Base-by-base conservation (phyloP, 2,113 vertebrate genomes). In the Rhynchomys soricoides region DNA sequence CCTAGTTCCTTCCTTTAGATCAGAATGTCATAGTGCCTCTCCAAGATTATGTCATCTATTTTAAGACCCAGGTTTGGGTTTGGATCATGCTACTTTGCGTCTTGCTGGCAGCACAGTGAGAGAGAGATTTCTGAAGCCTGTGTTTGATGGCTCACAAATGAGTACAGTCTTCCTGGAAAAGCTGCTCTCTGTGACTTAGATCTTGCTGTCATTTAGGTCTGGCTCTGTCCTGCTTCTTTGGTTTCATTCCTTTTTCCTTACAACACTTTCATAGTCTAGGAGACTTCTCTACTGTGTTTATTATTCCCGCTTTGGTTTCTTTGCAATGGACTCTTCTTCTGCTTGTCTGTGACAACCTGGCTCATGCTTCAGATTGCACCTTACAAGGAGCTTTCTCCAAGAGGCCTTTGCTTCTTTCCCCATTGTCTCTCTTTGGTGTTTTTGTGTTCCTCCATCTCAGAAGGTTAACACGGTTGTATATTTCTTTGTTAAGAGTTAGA, bases 1-100 rank as follows among this genome's bases (percentile, higher is more conserved):
- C 2, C 29, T 86, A 1, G 48, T 91, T 29, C 95, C 34, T 78
- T 95, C 57, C 66, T 62, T 96, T 48, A 37, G 22, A 93, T 92
- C 48, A 86, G 34, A 48, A 37, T 3, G 57, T 17, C 48, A 79
- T 43, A 19, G 40, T 57, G 55, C 85, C 40, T 75, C 22, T 83
- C 90, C 29, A 94, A 62, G 57, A 94, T 62, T 82, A 86, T 40
- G 16, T 68, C 77, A 93, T 21, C 15, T 91, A 13, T 86, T 86
- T 89, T 66, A 34, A 75, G 45, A 48, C 26, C 81, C 57, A 16
- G 79, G 12, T 19, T 85, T 95, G 22, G 52, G 12, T 16, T 85
- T 96, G 22, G 52, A 55, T 78, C 17, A 92, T 91, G 10, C 3
- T 10, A 0, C 6, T 86, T 21, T 94, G 50, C 77, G 22, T 92